Evolutionary conservation across 1,140 invertebrate genomes (phyloP), one percentile per base, ranked within the genome.

Genomic region (Tetragnatha versicolor): DNA sequence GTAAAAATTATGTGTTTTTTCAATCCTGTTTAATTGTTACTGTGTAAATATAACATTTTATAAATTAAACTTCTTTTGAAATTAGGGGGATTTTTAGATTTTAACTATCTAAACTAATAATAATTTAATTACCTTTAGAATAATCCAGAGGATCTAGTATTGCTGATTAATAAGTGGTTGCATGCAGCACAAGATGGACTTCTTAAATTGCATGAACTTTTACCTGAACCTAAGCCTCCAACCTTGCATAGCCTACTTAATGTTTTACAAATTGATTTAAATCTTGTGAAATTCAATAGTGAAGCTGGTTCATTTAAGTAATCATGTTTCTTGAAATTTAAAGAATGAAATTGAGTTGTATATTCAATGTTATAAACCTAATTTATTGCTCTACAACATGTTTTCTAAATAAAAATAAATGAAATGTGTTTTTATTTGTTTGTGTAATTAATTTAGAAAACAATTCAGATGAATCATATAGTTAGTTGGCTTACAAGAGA

Each of bases 141-240:
- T 49, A 49, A 31, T 10, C 63, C 63, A 37, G 63, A 49, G 9
- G 42, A 17, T 17, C 20, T 66, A 37, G 27, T 47, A 27, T 45
- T n/a, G 33, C n/a, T 66, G 42, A 66, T 49, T 49, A 22, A 49
- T n/a, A 45, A n/a, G 49, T 66, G 63, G 63, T 20, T 66, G 9
- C 45, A 17, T 42, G 20, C 63, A 37, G 63, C 63, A 45, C 63
- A 66, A 49, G 22, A 29, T 31, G 39, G 39, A 42, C 27, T 66
- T 49, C 7, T 22, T 22, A 66, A 66, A 47, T 29, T 66, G 27
- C 33, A 33, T 66, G 63, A 66, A 20, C 7, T 39, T 2, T 29
- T 66, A 31, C 63, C 42, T 3, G 63, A 66, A 47, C 63, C 63
- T 2, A 66, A 49, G 20, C 63, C 63, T 49, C 10, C 31, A n/a